A percentile compares a stretch with the other conserved stretches of the same genome.
Evolutionary conservation across 2,797 vertebrate species (phyloP).

Genomic region (Acipenser transmontanus): DNA sequence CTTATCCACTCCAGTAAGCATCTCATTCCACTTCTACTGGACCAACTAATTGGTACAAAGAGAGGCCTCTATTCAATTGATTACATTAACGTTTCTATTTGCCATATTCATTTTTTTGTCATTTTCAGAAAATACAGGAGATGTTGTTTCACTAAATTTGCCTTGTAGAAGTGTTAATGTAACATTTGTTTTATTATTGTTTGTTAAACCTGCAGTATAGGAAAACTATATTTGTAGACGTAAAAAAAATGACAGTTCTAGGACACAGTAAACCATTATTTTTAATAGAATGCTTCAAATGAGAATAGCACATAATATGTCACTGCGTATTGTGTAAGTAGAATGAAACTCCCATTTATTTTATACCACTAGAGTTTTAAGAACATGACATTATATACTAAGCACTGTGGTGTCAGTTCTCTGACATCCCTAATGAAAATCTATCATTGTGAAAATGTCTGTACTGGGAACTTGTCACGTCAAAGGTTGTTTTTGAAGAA

Average conservation of each 20-base stretch:
- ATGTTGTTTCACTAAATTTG: too few species aligned
- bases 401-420: slow-evolving; percentile 36
- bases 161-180: too few species aligned
- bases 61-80: too few species aligned
- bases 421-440: slow-evolving; percentile 56
- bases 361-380: slow-evolving; percentile 16
- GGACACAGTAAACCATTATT: slow-evolving; percentile 36
- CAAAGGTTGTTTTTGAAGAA: slow-evolving; percentile 9
- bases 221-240: slow-evolving; percentile 33
- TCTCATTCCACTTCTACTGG: too few species aligned
- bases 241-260: slow-evolving; percentile 40
- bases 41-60: too few species aligned
- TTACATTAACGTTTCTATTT: too few species aligned
- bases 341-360: slow-evolving; percentile 22
- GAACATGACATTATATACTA: slow-evolving; percentile 31
- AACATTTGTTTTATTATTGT: too few species aligned
- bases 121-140: too few species aligned
- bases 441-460: slow-evolving; percentile 40
- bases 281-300: slow-evolving; percentile 17
- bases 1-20: too few species aligned
- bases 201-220: slow-evolving; percentile 11
- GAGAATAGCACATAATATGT: slow-evolving; percentile 21
- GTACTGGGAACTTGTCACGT: slow-evolving; percentile 48
- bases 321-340: slow-evolving; percentile 20
- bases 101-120: too few species aligned